Base-by-base conservation (phyloP, 2,113 vertebrate species). In the Carassius auratus region DNA sequence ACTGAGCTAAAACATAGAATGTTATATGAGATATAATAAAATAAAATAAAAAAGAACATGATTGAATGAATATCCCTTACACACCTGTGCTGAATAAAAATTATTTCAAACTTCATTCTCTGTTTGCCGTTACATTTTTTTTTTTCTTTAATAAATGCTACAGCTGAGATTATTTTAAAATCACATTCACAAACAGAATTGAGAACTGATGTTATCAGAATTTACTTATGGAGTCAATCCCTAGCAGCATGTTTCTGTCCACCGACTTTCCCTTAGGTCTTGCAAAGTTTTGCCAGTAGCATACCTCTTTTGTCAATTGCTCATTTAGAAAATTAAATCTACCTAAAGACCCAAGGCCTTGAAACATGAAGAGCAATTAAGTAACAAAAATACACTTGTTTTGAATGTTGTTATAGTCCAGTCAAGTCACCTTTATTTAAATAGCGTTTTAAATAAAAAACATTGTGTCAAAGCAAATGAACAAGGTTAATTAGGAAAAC, bases 261-360 rank as follows among this genome's bases (percentile, higher is more conserved):
- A 0, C 68, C 12, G 68, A 21, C 33, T 86, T 82, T 91, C 92
- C 91, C 92, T 85, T 81, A 89, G 86, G 91, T 86, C 89, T 90
- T 88, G 87, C 10, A 23, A 13, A 26, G 90, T 90, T 85, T 92
- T 88, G 86, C 86, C 92, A 91, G 93, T 93, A 94, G 91, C 94
- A 93, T 93, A 90, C 94, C 89, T 92, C 90, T 90, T 92, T 91
- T 89, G 90, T 91, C 89, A 91, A 90, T 88, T 90, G 80, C 90
- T 93, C 92, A 93, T 89, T 92, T 90, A 91, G 92, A 94, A 93
- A 94, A 94, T 92, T 87, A 88, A 92, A 83, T 91, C 91, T 91
- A 92, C 91, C 93, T 36, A 5, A 66, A 89, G 92, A 92, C 88
- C 87, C 3, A 5, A 74, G 2, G 13, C 42, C 12, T 7, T 75